phyloP scores from a whole-genome alignment of 2,113 vertebrate genomes.

The Arvicanthis niloticus region DNA sequence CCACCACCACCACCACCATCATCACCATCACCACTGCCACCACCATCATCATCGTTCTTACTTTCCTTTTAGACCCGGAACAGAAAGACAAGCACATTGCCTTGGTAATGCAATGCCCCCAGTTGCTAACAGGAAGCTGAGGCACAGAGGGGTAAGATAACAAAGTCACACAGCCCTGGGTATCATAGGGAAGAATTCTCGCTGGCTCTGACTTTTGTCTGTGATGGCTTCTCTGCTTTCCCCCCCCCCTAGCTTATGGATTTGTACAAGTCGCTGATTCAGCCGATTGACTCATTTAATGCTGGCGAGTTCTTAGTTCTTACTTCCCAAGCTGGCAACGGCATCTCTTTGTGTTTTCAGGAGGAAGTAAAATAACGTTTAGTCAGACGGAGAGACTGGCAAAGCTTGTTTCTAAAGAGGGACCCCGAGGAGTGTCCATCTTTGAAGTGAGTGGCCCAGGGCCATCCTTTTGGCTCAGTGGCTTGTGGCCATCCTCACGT shows the following conservation, averaged over 20 bases:
- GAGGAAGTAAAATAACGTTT: not conserved
- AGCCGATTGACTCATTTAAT: not conserved
- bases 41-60: not conserved
- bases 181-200: not conserved
- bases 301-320: not conserved
- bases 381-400: not conserved
- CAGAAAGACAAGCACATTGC: not conserved
- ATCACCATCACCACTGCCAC: no score
- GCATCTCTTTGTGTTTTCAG: not conserved
- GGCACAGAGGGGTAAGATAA: not conserved
- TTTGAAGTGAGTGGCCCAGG: not conserved
- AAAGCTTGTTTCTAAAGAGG: not conserved
- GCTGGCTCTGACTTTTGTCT: not conserved
- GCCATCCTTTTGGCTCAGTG: not conserved
- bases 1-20: no score
- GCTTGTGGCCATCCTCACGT: not conserved
- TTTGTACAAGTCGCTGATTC: not conserved
- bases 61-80: not conserved
- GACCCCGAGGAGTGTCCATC: not conserved
- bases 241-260: not conserved
- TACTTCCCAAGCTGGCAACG: not conserved
- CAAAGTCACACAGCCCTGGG: not conserved
- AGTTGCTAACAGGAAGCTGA: not conserved
- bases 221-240: not conserved
- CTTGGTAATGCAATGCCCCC: not conserved